Evolutionary conservation across 2,113 vertebrate species (phyloP), one percentile per base, ranked within the genome.

Genomic region (Glareola pratincola): DNA sequence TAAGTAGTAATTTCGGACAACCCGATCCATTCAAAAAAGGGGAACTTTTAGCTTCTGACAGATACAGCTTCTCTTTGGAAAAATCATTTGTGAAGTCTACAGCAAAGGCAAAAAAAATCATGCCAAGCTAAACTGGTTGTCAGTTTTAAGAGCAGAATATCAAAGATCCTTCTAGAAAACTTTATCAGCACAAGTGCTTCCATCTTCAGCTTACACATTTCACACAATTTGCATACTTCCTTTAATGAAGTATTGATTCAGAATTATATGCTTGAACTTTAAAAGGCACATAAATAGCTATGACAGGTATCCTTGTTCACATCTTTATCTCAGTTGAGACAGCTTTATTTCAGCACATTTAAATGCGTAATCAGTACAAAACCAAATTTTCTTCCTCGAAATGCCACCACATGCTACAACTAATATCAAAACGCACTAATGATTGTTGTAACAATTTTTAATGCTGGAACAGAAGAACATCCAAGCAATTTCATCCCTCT

Each of bases 381-480:
- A 78, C 0, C 69, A 90, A 17, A 85, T 69, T 56, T 94, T 41
- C 92, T 80, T 77, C 63, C 54, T 93, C 76, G 80, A 94, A 97
- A 96, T 80, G 72, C 72, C 82, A 93, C 85, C 74, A 76, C 81
- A 90, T 79, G 87, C 81, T 94, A 66, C 69, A 95, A 43, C 32
- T 69, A 73, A 30, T 92, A 93, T 73, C 62, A 79, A 94, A 94
- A 87, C 0, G 0, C 39, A 56, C 26, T 71, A 54, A 90, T 10
- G 36, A 76, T 57, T 79, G 71, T 23, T 79, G 43, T n/a, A 56
- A 66, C 3, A 17, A 20, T 39, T 91, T 71, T 53, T 48, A 45
- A 50, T 37, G 37, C 37, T 79, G 47, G 17, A 85, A 93, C 29
- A 71, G 54, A 68, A 89, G 9, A 86, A 71, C 4, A 8, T 41